These are phyloP conservation scores for Mongoloraphidia duomilia DNA, from an alignment of 2,888 invertebrate species.

Conservation along the genomic window DNA sequence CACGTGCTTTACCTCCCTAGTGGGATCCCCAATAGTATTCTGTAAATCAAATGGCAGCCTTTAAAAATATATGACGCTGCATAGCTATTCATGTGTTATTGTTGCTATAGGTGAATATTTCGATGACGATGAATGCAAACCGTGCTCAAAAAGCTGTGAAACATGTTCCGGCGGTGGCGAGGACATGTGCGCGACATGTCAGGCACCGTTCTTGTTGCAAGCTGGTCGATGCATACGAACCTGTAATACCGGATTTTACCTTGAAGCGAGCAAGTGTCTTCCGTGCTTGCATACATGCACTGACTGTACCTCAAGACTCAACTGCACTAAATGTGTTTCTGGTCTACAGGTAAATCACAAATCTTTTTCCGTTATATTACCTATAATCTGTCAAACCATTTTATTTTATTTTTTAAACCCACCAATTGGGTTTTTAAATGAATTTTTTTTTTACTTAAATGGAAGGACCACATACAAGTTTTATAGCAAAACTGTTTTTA, in stretches of 20 bases:
- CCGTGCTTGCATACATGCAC: slow-evolving; percentile 69
- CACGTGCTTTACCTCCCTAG: too few relatives aligned
- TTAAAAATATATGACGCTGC: too few relatives aligned
- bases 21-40: too few relatives aligned
- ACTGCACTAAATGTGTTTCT: slow-evolving; percentile 66
- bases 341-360: slow-evolving; percentile 44
- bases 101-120: slow-evolving; percentile 52
- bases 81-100: too few relatives aligned
- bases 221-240: slow-evolving; percentile 58
- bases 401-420: too few relatives aligned
- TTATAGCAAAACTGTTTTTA: too few relatives aligned
- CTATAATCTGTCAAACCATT: too few relatives aligned
- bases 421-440: too few relatives aligned
- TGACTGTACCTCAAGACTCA: slow-evolving; percentile 60
- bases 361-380: too few relatives aligned
- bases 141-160: slow-evolving; percentile 66
- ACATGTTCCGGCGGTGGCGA: slow-evolving; percentile 69
- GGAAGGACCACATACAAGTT: too few relatives aligned
- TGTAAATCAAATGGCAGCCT: too few relatives aligned
- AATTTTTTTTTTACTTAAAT: too few relatives aligned
- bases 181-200: slow-evolving; percentile 58
- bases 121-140: slow-evolving; percentile 52
- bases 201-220: slow-evolving; percentile 56
- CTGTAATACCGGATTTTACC: slow-evolving; percentile 62
- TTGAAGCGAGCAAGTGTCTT: slow-evolving; percentile 57